These are phyloP conservation scores for Microcebus griseorufus DNA, from an alignment of 2,113 vertebrate species.

Conservation along the genomic window DNA sequence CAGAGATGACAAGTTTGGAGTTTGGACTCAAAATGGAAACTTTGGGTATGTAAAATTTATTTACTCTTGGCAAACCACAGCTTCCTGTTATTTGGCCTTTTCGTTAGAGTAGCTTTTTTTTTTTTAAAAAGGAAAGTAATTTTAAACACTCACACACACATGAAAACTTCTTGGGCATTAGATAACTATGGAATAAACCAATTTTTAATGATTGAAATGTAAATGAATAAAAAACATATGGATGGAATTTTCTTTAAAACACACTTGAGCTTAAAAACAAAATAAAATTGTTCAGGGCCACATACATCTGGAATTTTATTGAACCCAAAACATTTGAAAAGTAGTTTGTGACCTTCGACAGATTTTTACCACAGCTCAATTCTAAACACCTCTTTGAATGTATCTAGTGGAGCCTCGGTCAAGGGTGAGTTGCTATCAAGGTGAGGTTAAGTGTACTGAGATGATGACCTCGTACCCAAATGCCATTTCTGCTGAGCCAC, in stretches of 20 bases:
- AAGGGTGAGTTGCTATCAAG: background rate
- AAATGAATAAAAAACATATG: conserved; percentile 73
- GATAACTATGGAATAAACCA: conserved; percentile 66
- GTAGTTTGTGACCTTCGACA: conserved; percentile 47
- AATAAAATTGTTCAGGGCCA: conserved; percentile 56
- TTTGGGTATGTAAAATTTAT: conserved; percentile 57
- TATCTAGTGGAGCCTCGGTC: background rate
- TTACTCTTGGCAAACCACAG: conserved; percentile 53
- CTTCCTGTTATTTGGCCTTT: conserved; percentile 61
- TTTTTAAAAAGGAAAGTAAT: conserved; percentile 6
- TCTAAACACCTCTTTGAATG: background rate
- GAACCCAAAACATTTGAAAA: conserved; percentile 62
- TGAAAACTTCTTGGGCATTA: conserved; percentile 47
- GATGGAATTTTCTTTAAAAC: conserved; percentile 65
- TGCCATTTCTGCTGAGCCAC: background rate
- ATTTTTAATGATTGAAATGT: conserved; percentile 65
- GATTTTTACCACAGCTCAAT: background rate
- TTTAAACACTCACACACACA: conserved; percentile 31
- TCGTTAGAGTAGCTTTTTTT: background rate
- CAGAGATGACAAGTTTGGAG: conserved; percentile 49
- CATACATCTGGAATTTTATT: conserved; percentile 69
- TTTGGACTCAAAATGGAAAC: conserved; percentile 53
- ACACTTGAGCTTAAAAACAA: conserved; percentile 50
- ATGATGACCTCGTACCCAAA: background rate
- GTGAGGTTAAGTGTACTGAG: background rate